Conservation (phyloP, 2,888 invertebrate genomes). For the Tuberolachnus salignus region DNA sequence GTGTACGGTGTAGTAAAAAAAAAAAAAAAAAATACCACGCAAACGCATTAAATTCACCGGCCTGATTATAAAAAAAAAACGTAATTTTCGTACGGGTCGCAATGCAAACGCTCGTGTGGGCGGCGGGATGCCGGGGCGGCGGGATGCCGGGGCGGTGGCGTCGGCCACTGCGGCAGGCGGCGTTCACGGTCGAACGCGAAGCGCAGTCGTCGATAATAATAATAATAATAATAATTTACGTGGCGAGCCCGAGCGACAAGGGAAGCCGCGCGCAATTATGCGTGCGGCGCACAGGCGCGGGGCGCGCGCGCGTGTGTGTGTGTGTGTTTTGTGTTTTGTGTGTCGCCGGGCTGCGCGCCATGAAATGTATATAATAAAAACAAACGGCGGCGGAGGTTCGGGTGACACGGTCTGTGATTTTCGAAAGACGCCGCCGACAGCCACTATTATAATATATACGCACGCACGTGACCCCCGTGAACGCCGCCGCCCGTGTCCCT, state of each 20-base stretch:
- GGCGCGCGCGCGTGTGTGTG: too few species aligned
- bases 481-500: neutral
- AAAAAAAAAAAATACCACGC: too few species aligned
- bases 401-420: conserved; percentile 55
- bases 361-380: conserved; percentile 35
- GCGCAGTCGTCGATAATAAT: conserved; percentile 44
- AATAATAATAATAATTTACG: conserved; percentile 32
- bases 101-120: neutral
- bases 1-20: too few species aligned
- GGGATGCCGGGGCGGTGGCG: neutral
- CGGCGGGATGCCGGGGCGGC: neutral
- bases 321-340: too few species aligned
- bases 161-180: neutral
- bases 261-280: conserved; percentile 29
- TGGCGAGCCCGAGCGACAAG: conserved; percentile 9
- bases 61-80: too few species aligned
- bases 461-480: conserved; percentile 16
- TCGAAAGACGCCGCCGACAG: conserved; percentile 44
- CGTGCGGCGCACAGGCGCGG: neutral
- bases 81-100: too few species aligned
- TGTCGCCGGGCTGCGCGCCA: too few species aligned
- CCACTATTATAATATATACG: neutral
- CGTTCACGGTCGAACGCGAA: conserved; percentile 51
- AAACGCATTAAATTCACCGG: too few species aligned
- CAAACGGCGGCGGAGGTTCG: conserved; percentile 40